Conservation (phyloP, 2,113 vertebrate genomes). For the Bagarius yarrelli region DNA sequence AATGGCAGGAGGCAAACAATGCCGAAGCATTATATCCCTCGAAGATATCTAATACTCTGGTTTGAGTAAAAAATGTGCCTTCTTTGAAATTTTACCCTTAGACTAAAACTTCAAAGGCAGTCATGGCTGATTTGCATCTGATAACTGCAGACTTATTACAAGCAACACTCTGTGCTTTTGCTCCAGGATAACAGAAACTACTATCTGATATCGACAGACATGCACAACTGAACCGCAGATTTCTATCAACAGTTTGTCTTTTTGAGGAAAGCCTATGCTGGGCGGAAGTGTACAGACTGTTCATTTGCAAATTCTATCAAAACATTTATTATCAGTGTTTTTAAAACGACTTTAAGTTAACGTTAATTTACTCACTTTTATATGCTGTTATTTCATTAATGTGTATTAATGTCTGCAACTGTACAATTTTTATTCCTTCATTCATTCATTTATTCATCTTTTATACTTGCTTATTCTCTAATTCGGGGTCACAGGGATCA, state of each 20-base stretch:
- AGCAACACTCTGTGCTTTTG: constrained; percentile 17
- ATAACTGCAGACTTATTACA: constrained; percentile 37
- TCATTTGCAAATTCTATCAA: constrained; percentile 1
- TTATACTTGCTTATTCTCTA: no score
- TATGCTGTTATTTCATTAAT: no score
- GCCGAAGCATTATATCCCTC: background rate
- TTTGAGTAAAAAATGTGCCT: constrained; percentile 10
- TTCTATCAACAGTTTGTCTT: background rate
- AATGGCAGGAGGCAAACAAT: background rate
- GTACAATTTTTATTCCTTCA: no score
- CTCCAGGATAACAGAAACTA: background rate
- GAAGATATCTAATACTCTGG: constrained; percentile 7
- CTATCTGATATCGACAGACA: constrained; percentile 25
- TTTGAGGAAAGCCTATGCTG: background rate
- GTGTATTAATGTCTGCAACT: no score
- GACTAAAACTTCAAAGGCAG: constrained; percentile 42
- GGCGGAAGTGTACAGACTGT: background rate
- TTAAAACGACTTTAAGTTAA: no score
- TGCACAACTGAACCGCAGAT: constrained; percentile 14
- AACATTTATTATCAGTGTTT: background rate
- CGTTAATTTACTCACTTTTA: no score
- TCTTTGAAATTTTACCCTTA: constrained; percentile 44
- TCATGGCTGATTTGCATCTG: constrained; percentile 46
- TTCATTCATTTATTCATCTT: no score
- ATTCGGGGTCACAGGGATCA: no score